phyloP scores from a whole-genome alignment of 2,113 vertebrate species.

The Dolichotis patagonum region DNA sequence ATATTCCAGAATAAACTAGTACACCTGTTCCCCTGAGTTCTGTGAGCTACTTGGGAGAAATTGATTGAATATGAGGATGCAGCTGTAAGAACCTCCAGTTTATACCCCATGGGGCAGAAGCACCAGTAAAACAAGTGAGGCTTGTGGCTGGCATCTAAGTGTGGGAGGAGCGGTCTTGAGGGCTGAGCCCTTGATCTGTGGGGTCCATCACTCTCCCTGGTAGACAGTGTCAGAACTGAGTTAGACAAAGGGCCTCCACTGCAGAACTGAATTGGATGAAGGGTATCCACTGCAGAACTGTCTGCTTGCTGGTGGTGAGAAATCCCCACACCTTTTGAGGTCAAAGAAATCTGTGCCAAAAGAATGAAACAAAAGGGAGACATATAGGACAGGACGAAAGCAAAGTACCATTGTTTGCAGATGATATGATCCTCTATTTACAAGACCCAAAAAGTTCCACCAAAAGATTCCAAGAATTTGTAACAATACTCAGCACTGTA shows the following conservation, averaged over 20 bases:
- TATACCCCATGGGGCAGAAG: not conserved
- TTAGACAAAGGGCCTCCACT: not conserved
- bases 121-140: not conserved
- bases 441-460: not conserved
- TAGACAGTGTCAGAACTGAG: not conserved
- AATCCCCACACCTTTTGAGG: not conserved
- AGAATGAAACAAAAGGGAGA: not conserved
- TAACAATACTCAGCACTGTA: not conserved
- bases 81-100: not conserved
- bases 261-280: not conserved
- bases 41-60: not conserved
- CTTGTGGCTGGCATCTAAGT: not conserved
- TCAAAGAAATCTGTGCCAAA: not conserved
- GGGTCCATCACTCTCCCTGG: not conserved
- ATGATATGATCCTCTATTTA: not conserved
- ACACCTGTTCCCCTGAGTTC: not conserved
- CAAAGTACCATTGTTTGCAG: not conserved
- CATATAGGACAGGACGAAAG: not conserved
- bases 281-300: too few relatives aligned
- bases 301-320: not conserved
- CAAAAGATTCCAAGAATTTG: not conserved
- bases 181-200: not conserved
- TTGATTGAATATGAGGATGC: not conserved
- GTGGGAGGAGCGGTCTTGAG: not conserved
- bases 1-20: not conserved